Percentiles rank a stretch among this genome's conserved stretches.
Conservation (phyloP, 2,888 invertebrate species). For the Brenthis daphne region DNA sequence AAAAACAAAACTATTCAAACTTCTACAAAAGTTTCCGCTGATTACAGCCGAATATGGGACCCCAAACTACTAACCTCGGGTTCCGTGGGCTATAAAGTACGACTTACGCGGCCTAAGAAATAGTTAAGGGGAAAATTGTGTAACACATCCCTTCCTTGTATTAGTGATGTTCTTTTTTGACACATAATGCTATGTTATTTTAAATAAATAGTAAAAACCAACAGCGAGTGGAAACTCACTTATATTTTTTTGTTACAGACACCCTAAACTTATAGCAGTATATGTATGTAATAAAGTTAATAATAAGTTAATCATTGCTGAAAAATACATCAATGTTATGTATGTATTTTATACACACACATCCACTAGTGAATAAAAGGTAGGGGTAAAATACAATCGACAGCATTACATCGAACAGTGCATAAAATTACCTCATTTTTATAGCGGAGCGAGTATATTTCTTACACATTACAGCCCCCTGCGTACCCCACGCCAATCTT, state of each 20-base stretch:
- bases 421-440: constrained; percentile 77
- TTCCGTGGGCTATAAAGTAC: constrained; percentile 67
- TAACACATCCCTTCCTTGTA: constrained; percentile 11
- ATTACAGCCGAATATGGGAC: constrained; percentile 62
- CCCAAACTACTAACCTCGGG: constrained; percentile 62
- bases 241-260: too few species aligned
- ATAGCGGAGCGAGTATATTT: constrained; percentile 63
- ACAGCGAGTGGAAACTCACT: too few species aligned
- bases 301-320: background rate
- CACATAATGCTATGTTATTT: background rate
- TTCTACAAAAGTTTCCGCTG: constrained; percentile 48
- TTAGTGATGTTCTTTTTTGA: constrained; percentile 3
- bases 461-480: constrained; percentile 53
- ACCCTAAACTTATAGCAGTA: background rate
- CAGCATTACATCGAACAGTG: constrained; percentile 63
- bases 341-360: constrained; percentile 34
- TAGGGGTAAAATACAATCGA: constrained; percentile 45
- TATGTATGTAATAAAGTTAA: background rate
- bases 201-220: background rate
- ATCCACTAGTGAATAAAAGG: constrained; percentile 23
- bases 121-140: constrained; percentile 48
- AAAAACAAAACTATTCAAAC: background rate
- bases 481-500: constrained; percentile 48
- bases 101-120: constrained; percentile 58
- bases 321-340: constrained; percentile 21